These are phyloP conservation scores for Rynchops niger DNA, from an alignment of 2,113 vertebrate species.

Conservation along the genomic window DNA sequence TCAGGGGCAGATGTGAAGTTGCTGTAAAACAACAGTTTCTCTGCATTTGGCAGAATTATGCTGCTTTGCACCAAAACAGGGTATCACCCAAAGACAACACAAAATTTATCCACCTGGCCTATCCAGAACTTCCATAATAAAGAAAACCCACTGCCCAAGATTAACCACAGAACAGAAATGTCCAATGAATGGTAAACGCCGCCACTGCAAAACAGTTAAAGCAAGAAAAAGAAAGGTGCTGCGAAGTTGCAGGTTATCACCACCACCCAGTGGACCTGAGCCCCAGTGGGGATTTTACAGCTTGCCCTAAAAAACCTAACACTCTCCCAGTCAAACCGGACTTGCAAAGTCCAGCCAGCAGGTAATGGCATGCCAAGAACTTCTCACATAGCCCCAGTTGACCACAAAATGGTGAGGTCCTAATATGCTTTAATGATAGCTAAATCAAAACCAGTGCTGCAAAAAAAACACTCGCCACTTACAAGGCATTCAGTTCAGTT, in stretches of 20 bases:
- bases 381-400: not conserved
- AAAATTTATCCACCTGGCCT: not conserved
- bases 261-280: not conserved
- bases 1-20: not conserved
- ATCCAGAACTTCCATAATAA: not conserved
- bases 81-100: not conserved
- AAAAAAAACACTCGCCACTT: not conserved
- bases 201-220: not conserved
- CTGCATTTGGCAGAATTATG: not conserved
- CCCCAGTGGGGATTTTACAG: not conserved
- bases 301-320: not conserved
- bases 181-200: not conserved
- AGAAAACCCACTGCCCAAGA: not conserved
- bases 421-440: not conserved
- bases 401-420: not conserved
- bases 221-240: not conserved
- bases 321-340: not conserved
- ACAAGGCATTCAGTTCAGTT: not conserved
- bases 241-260: not conserved
- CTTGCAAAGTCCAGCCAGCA: not conserved
- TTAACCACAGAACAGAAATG: not conserved
- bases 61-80: not conserved
- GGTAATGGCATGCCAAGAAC: not conserved
- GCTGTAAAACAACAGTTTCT: not conserved
- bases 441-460: not conserved